Evolutionary conservation across 2,797 vertebrate species (phyloP), one percentile per base, ranked within the genome.

Genomic region (Podarcis lilfordi): DNA sequence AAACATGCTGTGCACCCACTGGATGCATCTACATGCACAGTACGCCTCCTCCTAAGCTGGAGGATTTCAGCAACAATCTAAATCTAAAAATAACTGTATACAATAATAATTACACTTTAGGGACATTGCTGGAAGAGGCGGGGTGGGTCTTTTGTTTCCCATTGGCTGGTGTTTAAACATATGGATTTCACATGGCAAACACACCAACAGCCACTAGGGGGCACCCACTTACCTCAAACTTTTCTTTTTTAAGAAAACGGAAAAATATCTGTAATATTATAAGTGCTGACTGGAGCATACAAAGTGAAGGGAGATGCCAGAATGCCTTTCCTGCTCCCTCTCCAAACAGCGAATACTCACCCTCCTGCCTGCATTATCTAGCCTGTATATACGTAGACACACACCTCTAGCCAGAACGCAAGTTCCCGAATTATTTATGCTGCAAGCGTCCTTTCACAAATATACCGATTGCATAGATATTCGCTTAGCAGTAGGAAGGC

Each of bases 221-320:
- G 95, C 96, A 96, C 93, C 92, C 93, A 90, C 59, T 93, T 89
- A 95, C 96, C 94, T 97, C 92, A 86, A 66, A 97, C 93, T 90
- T 17, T 68, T 83, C 77, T 15, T 35, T 15, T 1, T 19, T 37
- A 61, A 71, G 0, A 11, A 35, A 3, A 82, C 69, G 17, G 2
- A 89, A 59, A 80, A 84, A 87, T 81, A 86, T 91, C 90, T 89
- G 0, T 69, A 71, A 91, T 88, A 85, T 88, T 32, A 32, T 94
- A 87, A 94, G 83, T 92, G 92, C 80, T 88, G 27, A 85, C 87
- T 87, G 89, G 92, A 95, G 95, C 75, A 93, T 91, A 93, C 95
- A 91, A 86, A 68, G 75, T 1, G 85, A 91, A 90, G 91, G 88
- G 88, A 45, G 68, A 75, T 85, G 55, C 79, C 71, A 69, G 32